phyloP scores from a whole-genome alignment of 2,888 invertebrate species.

The Drosophila gaucha region DNA sequence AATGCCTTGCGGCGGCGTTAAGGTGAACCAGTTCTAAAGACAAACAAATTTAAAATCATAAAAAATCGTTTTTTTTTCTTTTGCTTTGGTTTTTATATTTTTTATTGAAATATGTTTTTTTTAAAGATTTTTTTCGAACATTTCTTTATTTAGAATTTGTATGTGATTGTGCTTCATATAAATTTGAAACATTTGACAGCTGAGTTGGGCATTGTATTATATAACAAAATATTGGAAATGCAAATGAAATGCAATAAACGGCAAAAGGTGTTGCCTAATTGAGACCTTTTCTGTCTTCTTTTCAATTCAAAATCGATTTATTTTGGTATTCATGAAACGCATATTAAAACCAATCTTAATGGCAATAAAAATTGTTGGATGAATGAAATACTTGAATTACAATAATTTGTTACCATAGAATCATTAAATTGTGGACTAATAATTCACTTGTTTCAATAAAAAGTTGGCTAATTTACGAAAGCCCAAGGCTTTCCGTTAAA shows the following conservation, averaged over 20 bases:
- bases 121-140: constrained; percentile 2
- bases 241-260: constrained; percentile 21
- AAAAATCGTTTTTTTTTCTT: constrained; percentile 7
- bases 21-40: constrained; percentile 58
- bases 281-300: neutral
- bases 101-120: neutral
- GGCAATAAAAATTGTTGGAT: neutral
- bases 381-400: neutral
- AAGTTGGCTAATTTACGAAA: too few species aligned
- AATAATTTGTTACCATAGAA: too few species aligned
- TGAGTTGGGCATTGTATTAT: constrained; percentile 8
- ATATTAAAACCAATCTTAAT: neutral
- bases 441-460: too few species aligned
- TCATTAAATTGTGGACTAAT: too few species aligned
- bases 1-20: constrained; percentile 32
- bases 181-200: constrained; percentile 23
- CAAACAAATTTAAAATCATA: constrained; percentile 23
- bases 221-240: constrained; percentile 24
- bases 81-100: constrained; percentile 1
- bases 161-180: constrained; percentile 22
- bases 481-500: too few species aligned
- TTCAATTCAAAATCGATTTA: neutral
- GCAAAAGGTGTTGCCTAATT: neutral
- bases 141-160: constrained; percentile 34
- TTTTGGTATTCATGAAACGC: too few species aligned